Evolutionary conservation across 2,113 vertebrate species (phyloP).

Genomic region (Muscicapa adusta): DNA sequence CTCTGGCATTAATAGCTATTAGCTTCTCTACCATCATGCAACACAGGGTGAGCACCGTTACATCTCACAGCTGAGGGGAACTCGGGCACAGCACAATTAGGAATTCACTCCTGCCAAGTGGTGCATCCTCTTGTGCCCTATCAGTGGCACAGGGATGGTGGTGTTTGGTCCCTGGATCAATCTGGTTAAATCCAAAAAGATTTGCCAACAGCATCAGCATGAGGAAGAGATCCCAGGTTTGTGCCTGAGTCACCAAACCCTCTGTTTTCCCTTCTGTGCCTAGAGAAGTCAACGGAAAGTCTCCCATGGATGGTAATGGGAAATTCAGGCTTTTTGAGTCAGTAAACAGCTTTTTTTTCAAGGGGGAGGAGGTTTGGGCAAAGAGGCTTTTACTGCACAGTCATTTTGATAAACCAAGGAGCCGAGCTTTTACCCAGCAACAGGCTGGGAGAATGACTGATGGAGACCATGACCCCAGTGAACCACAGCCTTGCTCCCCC

Average conservation of each 20-base stretch:
- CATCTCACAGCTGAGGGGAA: background rate
- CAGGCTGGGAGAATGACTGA: conserved; percentile 51
- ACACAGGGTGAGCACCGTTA: background rate
- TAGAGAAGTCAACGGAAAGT: background rate
- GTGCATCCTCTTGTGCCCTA: background rate
- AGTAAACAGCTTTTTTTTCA: background rate
- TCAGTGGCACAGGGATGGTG: background rate
- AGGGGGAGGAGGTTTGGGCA: background rate
- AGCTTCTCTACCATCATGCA: background rate
- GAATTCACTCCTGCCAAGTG: background rate
- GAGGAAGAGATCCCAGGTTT: conserved; percentile 9
- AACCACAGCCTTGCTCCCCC: conserved; percentile 34
- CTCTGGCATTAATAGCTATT: conserved; percentile 7
- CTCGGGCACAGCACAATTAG: background rate
- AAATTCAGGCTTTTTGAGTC: background rate
- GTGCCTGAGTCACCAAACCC: conserved; percentile 14
- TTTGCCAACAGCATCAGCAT: background rate
- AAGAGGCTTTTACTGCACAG: conserved; percentile 12
- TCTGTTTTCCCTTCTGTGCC: background rate
- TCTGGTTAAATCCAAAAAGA: background rate
- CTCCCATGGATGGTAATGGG: background rate
- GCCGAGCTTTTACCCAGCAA: conserved; percentile 42
- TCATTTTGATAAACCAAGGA: background rate
- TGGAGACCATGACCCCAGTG: conserved; percentile 35
- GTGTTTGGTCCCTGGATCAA: background rate